Base-by-base conservation (phyloP, 1,140 invertebrate species). In the Conus ventricosus region DNA sequence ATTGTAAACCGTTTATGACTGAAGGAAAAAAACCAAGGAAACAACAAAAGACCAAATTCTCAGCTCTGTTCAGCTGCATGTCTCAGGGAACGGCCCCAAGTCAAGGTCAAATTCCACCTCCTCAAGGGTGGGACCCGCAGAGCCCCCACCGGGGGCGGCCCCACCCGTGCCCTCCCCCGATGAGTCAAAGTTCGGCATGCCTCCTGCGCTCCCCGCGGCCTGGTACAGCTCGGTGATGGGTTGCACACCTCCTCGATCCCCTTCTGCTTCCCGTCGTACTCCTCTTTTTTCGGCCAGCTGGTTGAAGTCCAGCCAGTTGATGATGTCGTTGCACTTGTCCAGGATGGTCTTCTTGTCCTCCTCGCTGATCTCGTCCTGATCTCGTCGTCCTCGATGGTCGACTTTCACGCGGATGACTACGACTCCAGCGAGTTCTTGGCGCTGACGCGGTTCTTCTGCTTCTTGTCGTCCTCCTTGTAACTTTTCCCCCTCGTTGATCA, bases 251-350 rank as follows among this genome's bases (percentile, higher is more conserved):
- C 90, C 89, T 95, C 93, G 5, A 95, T 25, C 75, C 95, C 94
- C 88, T 95, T 93, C 85, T 90, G 83, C 60, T 93, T 91, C 55
- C 93, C 88, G n/a, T 95, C 94, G 71, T 92, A 95, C 89, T 95
- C 94, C 5, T 94, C 94, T 85, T 93, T 93, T 94, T 60, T 94
- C 93, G 15, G 94, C 94, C 23, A 93, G 87, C 39, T 98, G 97
- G 95, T 99, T 99, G 53, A 97, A 96, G 95, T 99, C 98, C 81
- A 99, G 96, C 98, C 98, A 99, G 67, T 20, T 75, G 67, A 96
- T 92, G 55, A 92, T 90, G 60, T 95, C 94, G 55, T 95, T 91
- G 92, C 95, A 95, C 57, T 92, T 60, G 57, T 60, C 57, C 57
- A 60, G 8, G 57, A 60, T 60, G 57, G 57, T 93, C n/a, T 96